A percentile compares a stretch with the other conserved stretches of the same genome.
Evolutionary conservation across 2,888 invertebrate genomes (phyloP).

Genomic region (Macaria notata): DNA sequence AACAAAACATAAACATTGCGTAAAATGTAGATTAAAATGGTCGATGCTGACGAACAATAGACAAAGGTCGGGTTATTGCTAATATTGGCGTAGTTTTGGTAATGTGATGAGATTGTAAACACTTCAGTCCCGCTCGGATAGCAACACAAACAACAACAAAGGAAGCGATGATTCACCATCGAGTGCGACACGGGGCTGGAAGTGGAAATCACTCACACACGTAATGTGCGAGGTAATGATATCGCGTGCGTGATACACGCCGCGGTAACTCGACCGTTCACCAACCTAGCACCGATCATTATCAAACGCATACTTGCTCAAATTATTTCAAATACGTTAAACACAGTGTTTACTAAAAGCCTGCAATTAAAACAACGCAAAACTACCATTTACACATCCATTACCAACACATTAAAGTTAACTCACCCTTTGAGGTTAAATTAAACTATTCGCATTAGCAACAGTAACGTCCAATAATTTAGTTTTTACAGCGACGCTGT

Average conservation of each 20-base stretch:
- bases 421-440: constrained; percentile 49
- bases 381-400: background rate
- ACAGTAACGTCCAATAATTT: constrained; percentile 29
- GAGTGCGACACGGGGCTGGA: constrained; percentile 25
- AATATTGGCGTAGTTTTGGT: constrained; percentile 4
- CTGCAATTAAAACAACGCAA: background rate
- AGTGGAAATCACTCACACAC: constrained; percentile 50
- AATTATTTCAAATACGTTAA: constrained; percentile 18
- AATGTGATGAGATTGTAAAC: constrained; percentile 1
- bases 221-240: constrained; percentile 47
- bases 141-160: constrained; percentile 35
- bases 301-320: constrained; percentile 37
- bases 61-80: constrained; percentile 1
- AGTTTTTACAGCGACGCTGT: constrained; percentile 32
- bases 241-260: constrained; percentile 46
- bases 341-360: constrained; percentile 5
- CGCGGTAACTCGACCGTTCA: constrained; percentile 32
- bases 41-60: constrained; percentile 1
- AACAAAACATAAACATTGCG: constrained; percentile 4
- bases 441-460: constrained; percentile 38
- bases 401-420: constrained; percentile 14
- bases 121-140: constrained; percentile 12
- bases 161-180: constrained; percentile 49
- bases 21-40: constrained; percentile 11
- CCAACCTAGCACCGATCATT: constrained; percentile 32